Evolutionary conservation across 2,797 vertebrate genomes (phyloP).

Genomic region (Centropyge bicolor): DNA sequence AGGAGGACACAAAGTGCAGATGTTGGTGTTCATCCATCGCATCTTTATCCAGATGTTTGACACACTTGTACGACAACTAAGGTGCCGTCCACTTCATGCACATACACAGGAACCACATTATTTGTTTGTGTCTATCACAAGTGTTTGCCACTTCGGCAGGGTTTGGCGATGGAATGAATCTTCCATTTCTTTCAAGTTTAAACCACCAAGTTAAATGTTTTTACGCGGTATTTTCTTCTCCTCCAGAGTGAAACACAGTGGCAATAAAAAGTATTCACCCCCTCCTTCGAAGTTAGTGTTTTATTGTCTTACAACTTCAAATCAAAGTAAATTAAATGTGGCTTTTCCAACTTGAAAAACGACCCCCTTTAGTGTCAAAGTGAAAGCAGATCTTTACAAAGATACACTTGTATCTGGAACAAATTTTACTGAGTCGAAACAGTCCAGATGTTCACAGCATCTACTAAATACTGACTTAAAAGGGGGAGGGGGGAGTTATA

Average conservation of each 20-base stretch:
- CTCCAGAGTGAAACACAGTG: constrained; percentile 11
- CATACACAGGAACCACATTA: neutral
- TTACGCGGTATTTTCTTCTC: constrained; percentile 1
- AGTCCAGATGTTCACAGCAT: neutral
- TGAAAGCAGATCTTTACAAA: constrained; percentile 6
- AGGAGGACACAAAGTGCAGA: constrained; percentile 21
- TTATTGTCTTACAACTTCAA: constrained; percentile 12
- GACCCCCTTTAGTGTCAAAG: constrained; percentile 8
- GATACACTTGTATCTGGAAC: neutral
- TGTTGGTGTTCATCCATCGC: constrained; percentile 15
- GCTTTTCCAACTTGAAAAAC: neutral
- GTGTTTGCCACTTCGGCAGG: neutral
- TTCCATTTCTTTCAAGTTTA: neutral
- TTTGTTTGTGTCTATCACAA: neutral
- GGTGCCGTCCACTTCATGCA: neutral
- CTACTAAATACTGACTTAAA: neutral
- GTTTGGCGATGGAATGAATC: neutral
- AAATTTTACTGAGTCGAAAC: neutral
- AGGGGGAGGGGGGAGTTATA: neutral
- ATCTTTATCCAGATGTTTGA: constrained; percentile 24
- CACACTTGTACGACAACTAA: neutral
- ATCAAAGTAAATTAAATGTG: constrained; percentile 8
- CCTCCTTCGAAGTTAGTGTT: constrained; percentile 1
- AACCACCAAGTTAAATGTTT: neutral
- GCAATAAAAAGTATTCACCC: constrained; percentile 2